These are phyloP conservation scores for Gryllus bimaculatus DNA, from an alignment of 1,140 invertebrate genomes.

Conservation along the genomic window DNA sequence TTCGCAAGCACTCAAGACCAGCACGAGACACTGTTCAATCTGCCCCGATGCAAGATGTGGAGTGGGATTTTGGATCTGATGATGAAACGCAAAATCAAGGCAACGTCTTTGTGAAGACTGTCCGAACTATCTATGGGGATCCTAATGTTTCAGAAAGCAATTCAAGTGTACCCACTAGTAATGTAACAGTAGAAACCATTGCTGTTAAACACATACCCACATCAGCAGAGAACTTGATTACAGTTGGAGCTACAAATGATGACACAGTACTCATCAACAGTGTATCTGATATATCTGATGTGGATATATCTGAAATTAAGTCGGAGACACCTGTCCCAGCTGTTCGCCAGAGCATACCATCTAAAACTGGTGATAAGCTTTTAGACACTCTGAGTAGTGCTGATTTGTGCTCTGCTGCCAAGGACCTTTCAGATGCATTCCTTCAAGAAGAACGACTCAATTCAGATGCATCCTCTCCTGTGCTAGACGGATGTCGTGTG, in stretches of 20 bases:
- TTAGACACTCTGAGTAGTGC: not conserved
- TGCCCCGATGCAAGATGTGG: not conserved
- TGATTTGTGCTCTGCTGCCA: not conserved
- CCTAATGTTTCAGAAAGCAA: not conserved
- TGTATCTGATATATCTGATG: not conserved
- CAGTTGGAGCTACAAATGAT: not conserved
- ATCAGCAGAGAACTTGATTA: not conserved
- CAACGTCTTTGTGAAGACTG: constrained; percentile 11
- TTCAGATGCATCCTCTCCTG: not conserved
- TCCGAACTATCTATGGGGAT: not conserved
- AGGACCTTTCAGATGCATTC: constrained; percentile 2
- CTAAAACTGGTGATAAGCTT: not conserved
- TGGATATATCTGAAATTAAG: not conserved
- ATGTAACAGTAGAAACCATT: not conserved
- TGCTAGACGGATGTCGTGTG: not conserved
- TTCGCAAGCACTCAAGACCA: constrained; percentile 10
- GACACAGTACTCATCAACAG: not conserved
- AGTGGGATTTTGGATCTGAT: constrained; percentile 19
- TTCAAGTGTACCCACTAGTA: no score
- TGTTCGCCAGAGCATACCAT: not conserved
- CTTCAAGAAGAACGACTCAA: not conserved
- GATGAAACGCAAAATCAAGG: constrained; percentile 6
- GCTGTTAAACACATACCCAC: not conserved
- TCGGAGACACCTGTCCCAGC: not conserved
- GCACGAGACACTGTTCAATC: not conserved